Conservation (phyloP, 2,888 invertebrate species). For the Acleris emargana region DNA sequence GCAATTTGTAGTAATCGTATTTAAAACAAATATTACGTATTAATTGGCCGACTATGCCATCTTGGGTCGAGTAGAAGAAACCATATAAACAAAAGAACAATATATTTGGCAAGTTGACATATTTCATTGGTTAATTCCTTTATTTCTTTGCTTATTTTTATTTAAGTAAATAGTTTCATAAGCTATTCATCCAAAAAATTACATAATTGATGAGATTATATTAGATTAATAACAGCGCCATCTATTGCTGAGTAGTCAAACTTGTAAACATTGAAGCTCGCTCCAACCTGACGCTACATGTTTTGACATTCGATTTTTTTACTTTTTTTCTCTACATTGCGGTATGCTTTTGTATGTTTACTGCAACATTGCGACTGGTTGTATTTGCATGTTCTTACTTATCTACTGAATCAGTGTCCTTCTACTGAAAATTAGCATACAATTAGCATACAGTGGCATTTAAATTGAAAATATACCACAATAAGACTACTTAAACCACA, state of each 20-base stretch:
- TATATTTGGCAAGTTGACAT: too few species aligned
- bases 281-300: neutral
- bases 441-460: conserved; percentile 26
- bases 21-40: too few species aligned
- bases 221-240: conserved; percentile 8
- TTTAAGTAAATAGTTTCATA: too few species aligned
- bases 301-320: neutral
- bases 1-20: too few species aligned
- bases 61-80: conserved; percentile 5
- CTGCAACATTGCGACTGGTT: neutral
- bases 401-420: conserved; percentile 25
- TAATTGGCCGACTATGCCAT: neutral
- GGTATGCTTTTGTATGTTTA: neutral
- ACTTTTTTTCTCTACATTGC: neutral
- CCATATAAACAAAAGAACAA: too few species aligned
- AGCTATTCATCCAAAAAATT: neutral
- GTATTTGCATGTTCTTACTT: conserved; percentile 22
- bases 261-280: neutral
- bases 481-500: neutral
- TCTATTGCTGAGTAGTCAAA: conserved; percentile 18
- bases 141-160: neutral
- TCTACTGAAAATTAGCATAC: conserved; percentile 21
- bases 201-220: neutral
- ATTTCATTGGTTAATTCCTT: neutral
- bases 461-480: conserved; percentile 9